Evolutionary conservation across 2,113 vertebrate genomes (phyloP).

Genomic region (Gymnorhina tibicen): DNA sequence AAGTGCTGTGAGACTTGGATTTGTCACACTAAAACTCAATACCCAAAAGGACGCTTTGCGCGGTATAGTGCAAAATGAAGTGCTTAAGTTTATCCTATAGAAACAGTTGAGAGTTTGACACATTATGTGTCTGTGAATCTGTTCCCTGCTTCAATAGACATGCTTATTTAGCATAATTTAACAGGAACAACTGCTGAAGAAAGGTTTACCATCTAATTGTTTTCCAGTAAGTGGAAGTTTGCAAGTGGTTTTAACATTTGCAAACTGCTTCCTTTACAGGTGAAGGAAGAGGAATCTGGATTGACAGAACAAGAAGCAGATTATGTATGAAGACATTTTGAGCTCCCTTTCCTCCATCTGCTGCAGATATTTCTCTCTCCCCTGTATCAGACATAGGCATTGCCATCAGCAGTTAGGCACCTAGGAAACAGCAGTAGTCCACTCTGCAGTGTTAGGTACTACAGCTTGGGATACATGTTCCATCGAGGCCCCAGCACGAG

Average conservation of each 20-base stretch:
- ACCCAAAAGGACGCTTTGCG: neutral
- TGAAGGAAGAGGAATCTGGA: neutral
- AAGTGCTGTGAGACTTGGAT: neutral
- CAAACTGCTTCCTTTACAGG: neutral
- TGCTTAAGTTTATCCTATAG: neutral
- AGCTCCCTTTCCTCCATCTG: neutral
- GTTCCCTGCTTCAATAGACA: neutral
- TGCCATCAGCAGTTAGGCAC: neutral
- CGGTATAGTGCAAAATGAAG: neutral
- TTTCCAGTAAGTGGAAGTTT: neutral
- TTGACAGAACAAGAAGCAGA: neutral
- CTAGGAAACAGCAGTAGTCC: neutral
- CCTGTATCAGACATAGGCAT: neutral
- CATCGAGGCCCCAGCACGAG: accelerated
- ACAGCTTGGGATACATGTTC: neutral
- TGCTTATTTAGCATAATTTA: neutral
- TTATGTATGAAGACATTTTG: neutral
- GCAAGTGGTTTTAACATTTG: neutral
- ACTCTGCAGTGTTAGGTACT: neutral
- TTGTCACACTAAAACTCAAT: neutral
- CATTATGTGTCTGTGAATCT: neutral
- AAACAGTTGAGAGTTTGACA: neutral
- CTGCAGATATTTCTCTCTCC: neutral
- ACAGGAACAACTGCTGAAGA: neutral
- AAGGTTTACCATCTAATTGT: neutral